Evolutionary conservation across 2,888 invertebrate species (phyloP), one percentile per base, ranked within the genome.

Genomic region (Catocala sponsa): DNA sequence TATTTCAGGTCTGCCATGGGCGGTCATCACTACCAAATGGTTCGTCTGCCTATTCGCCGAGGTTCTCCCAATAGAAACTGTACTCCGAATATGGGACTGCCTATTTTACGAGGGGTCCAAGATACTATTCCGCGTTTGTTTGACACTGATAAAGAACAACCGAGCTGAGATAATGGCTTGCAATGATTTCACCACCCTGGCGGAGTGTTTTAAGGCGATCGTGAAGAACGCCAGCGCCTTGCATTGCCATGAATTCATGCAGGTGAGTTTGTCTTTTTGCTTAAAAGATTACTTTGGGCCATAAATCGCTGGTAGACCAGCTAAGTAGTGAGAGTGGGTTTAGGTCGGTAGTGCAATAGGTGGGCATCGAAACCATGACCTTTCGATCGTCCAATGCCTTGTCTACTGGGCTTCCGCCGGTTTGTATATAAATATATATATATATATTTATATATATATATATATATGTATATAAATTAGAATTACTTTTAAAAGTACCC

Each of bases 21-120:
- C 98, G 57, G 97, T 99, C 63, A 97, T 98, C 79, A 97, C 97
- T 35, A 98, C 98, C 63, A 99, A 99, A 92, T 99, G 99, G 99
- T 98, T 99, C 86, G 97, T 99, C 78, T 99, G 99, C 85, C 94
- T 99, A 55, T 99, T 97, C 91, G 98, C 98, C 55, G 99, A 99
- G 95, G 98, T 98, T 58, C 95, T 99, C 65, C 99, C 99, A 0
- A 97, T 98, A 63, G 99, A 99, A 96, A 99, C 99, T 6, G 98
- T 98, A 47, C 94, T 99, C 25, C 95, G 99, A 82, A 97, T 99
- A 90, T 99, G 99, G 99, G 99, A 99, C 90, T 98, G 98, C 84
- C 92, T 99, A 64, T 99, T 99, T 92, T 97, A 97, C 79, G 99
- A 99, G 91, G 99, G 99, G 48, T 97, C 97, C 64, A 99, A 99